These are phyloP conservation scores for Petrolisthes manimaculis DNA, from an alignment of 2,888 invertebrate species.

Conservation along the genomic window DNA sequence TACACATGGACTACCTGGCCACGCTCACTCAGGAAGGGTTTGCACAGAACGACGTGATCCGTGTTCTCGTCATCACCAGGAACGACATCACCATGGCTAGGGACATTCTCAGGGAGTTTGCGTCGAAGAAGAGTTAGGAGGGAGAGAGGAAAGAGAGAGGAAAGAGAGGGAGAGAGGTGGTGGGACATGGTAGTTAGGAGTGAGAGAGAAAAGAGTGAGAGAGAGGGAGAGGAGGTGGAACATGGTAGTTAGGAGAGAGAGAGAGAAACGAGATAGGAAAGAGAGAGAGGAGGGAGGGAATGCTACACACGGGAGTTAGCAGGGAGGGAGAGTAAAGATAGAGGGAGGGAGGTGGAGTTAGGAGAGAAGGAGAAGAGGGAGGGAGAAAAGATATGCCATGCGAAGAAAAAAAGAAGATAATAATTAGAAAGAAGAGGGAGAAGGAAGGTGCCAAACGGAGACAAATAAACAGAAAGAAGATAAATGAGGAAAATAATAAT, in stretches of 20 bases:
- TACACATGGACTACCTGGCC: slow-evolving; percentile 91
- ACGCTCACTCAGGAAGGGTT: slow-evolving; percentile 90
- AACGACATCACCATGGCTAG: slow-evolving; percentile 97
- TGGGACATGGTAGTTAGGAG: not conserved
- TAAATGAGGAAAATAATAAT: not conserved
- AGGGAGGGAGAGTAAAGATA: not conserved
- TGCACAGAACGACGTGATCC: slow-evolving; percentile 88
- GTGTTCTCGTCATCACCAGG: slow-evolving; percentile 90
- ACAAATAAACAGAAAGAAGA: not conserved
- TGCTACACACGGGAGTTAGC: not conserved
- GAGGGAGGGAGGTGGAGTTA: not conserved
- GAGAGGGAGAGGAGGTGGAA: not conserved
- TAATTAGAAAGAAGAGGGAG: not conserved
- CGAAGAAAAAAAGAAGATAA: not conserved
- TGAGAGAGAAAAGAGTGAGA: not conserved
- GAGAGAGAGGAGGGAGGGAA: not conserved
- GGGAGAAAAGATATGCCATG: not conserved
- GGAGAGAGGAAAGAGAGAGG: slow-evolving; percentile 1
- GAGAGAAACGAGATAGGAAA: not conserved
- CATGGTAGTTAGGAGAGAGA: not conserved
- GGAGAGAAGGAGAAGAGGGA: not conserved
- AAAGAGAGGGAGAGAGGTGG: not conserved
- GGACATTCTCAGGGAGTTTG: slow-evolving; percentile 92
- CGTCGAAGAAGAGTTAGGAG: slow-evolving; percentile 68
- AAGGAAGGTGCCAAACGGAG: not conserved